A percentile compares a stretch with the other conserved stretches of the same genome.
These are phyloP conservation scores for Panthera tigris DNA, from an alignment of 2,113 vertebrate species.

Conservation along the genomic window DNA sequence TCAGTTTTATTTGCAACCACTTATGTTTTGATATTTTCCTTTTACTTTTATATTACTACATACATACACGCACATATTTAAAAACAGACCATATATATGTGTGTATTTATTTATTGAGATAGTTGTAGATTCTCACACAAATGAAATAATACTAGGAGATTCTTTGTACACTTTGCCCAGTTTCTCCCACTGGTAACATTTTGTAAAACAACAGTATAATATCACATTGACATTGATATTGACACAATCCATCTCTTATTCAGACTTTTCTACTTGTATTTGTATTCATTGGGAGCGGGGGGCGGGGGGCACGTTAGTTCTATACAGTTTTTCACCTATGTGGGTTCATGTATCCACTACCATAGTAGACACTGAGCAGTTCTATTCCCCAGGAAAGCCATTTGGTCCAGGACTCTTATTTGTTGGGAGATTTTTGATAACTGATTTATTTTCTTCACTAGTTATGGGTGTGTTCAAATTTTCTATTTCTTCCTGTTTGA, in stretches of 20 bases:
- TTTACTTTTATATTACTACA: neutral
- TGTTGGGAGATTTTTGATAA: too few species aligned
- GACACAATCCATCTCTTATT: neutral
- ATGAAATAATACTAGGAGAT: neutral
- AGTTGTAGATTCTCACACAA: neutral
- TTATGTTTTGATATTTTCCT: neutral
- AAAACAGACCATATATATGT: neutral
- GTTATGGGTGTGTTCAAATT: too few species aligned
- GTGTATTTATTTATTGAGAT: neutral
- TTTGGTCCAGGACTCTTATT: too few species aligned
- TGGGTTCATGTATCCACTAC: neutral
- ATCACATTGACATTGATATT: neutral
- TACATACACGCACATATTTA: neutral
- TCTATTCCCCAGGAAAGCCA: neutral
- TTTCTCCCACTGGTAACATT: constrained; percentile 3
- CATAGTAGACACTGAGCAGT: neutral
- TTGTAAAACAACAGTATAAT: neutral
- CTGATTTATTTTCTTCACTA: too few species aligned
- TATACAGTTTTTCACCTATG: neutral
- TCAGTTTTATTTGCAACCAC: neutral
- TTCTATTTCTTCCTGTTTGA: too few species aligned
- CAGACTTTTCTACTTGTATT: neutral
- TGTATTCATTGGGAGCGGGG: neutral
- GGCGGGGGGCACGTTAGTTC: neutral
- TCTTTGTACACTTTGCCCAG: neutral